Evolutionary conservation across 2,113 vertebrate genomes (phyloP), one percentile per base, ranked within the genome.

Genomic region (Gymnarchus niloticus): DNA sequence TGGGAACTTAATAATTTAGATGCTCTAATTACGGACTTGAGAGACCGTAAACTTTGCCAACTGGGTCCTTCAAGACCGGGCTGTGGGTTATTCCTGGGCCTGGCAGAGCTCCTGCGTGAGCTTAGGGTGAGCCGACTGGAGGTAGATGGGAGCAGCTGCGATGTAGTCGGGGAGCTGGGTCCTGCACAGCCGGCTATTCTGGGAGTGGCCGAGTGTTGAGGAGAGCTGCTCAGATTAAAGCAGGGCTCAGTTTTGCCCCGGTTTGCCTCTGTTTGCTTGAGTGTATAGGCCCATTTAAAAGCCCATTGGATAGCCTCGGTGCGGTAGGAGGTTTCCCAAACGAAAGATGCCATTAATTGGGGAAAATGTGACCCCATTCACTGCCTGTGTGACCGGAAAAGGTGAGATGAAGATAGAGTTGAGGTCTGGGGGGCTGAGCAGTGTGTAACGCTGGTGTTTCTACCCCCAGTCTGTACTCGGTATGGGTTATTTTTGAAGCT

Each of bases 81-180:
- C 51, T 9, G 3, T 17, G 33, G 54, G 81, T 48, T 56, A 25
- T 88, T 91, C 90, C 88, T 90, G 23, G 77, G 90, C 65, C 76
- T 78, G 81, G 51, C 82, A 49, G 85, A 86, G 92, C 92, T 94
- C 91, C 93, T 93, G 93, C 88, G 88, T 80, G 23, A 86, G 17
- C 59, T 14, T 25, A 4, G 81, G 37, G n/a, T 19, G 61, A 83
- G 59, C 23, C 37, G 4, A 17, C 51, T 77, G 88, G 83, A 87
- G 59, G 23, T 85, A 87, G 86, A n/a, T 54, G 86, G 83, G 33
- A 85, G 82, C 37, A 8, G 61, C 10, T 4, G 21, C 21, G 37
- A 25, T 9, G 54, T 9, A 56, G 19, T 21, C 56, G 19, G 87
- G 87, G 83, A 56, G 87, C 84, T 25, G 83, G 61, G n/a, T 48